phyloP scores from a whole-genome alignment of 2,797 vertebrate genomes.

The Poeciliopsis turneri region DNA sequence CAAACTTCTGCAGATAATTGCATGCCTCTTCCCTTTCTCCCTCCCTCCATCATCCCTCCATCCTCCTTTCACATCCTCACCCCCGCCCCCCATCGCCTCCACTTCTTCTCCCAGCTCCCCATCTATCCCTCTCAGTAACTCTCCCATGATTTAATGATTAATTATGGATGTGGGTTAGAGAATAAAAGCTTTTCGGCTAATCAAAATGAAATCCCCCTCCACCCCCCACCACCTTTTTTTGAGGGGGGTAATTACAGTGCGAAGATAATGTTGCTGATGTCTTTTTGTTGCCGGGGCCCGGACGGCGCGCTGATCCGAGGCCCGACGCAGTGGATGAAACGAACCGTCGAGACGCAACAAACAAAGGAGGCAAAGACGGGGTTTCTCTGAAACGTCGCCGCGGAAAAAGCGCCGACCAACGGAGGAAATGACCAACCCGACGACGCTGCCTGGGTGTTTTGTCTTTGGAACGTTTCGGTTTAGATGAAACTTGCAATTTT shows the following conservation, averaged over 20 bases:
- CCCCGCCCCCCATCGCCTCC: constrained; percentile 25
- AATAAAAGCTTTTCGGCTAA: constrained; percentile 93
- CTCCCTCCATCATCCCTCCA: constrained; percentile 52
- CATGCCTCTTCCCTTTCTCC: constrained; percentile 81
- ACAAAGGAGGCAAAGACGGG: constrained; percentile 41
- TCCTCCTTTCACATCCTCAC: constrained; percentile 45
- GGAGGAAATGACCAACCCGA: constrained; percentile 19
- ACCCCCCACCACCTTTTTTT: constrained; percentile 34
- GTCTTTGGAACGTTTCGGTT: neutral
- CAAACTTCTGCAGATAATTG: constrained; percentile 97
- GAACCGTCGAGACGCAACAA: constrained; percentile 59
- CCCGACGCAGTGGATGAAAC: constrained; percentile 60
- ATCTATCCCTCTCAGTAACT: constrained; percentile 76
- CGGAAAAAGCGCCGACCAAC: constrained; percentile 30
- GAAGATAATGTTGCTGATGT: constrained; percentile 74
- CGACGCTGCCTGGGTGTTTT: constrained; percentile 5
- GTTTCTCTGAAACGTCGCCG: constrained; percentile 25
- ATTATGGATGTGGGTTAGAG: constrained; percentile 98
- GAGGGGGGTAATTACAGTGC: constrained; percentile 83
- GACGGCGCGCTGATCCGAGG: constrained; percentile 60
- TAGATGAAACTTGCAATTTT: neutral
- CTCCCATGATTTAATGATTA: constrained; percentile 95
- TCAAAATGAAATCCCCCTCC: constrained; percentile 77
- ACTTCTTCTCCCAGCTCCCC: constrained; percentile 34
- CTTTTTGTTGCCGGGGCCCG: constrained; percentile 68